A percentile compares a stretch with the other conserved stretches of the same genome.
These are phyloP conservation scores for Panzeria rudis DNA, from an alignment of 2,888 invertebrate species.

Conservation along the genomic window DNA sequence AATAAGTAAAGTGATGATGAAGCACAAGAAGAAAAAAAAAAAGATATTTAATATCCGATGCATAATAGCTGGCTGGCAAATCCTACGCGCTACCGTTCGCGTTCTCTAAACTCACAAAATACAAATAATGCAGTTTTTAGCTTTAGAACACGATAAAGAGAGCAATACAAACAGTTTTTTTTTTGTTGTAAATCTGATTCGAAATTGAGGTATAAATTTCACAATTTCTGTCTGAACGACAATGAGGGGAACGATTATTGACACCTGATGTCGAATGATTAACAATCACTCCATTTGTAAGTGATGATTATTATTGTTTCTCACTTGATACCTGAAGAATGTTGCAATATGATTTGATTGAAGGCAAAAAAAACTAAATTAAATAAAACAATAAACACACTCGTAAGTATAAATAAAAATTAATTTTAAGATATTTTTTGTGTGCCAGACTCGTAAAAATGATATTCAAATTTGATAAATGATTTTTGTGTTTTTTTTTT, in stretches of 20 bases:
- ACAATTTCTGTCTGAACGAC: slow-evolving; percentile 30
- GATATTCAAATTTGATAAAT: slow-evolving; percentile 39
- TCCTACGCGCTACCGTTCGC: slow-evolving; percentile 14
- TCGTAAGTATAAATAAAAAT: neutral
- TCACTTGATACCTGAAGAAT: slow-evolving; percentile 70
- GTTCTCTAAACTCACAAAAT: slow-evolving; percentile 6
- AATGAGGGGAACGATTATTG: slow-evolving; percentile 50
- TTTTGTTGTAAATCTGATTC: slow-evolving; percentile 50
- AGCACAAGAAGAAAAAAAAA: slow-evolving; percentile 60
- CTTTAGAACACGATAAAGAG: slow-evolving; percentile 32
- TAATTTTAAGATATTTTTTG: slow-evolving; percentile 22
- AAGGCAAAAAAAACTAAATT: neutral
- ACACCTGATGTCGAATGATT: slow-evolving; percentile 71
- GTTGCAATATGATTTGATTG: slow-evolving; percentile 71
- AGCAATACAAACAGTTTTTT: slow-evolving; percentile 31
- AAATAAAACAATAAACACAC: slow-evolving; percentile 12
- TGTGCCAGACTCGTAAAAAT: slow-evolving; percentile 35
- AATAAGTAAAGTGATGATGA: slow-evolving; percentile 62
- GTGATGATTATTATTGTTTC: slow-evolving; percentile 58
- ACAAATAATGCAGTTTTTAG: slow-evolving; percentile 45
- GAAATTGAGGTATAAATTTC: slow-evolving; percentile 51
- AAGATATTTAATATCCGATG: slow-evolving; percentile 71
- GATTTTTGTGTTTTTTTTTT: slow-evolving; percentile 1
- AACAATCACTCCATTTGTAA: slow-evolving; percentile 62
- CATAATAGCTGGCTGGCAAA: slow-evolving; percentile 55